Percentiles rank a stretch among this genome's conserved stretches.
These are phyloP conservation scores for roundworm (Caenorhabditis elegans) DNA, from an alignment of 1,140 invertebrate genomes.

Conservation along the genomic window DNA sequence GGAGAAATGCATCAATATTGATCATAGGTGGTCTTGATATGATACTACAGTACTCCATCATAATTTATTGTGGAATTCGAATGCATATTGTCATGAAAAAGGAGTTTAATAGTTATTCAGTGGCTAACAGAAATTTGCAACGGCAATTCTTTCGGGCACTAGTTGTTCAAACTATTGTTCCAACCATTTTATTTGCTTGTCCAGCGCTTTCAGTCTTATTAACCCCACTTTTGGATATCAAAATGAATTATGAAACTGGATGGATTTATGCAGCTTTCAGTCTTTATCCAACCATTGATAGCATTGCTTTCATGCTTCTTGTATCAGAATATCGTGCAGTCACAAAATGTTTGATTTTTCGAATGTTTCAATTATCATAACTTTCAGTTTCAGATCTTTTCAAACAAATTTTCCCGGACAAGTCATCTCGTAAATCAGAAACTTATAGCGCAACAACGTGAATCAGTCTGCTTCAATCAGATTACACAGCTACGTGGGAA, in stretches of 20 bases:
- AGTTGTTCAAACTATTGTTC: not conserved
- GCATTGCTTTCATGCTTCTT: not conserved
- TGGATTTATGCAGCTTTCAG: not conserved
- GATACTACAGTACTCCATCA: not conserved
- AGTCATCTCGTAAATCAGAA: not conserved
- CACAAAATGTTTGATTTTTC: not conserved
- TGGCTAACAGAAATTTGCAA: not conserved
- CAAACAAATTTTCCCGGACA: not conserved
- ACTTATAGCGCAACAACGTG: no score
- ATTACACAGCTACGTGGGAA: no score
- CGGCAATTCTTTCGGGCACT: not conserved
- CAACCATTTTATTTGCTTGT: not conserved
- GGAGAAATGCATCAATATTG: not conserved
- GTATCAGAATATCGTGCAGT: not conserved
- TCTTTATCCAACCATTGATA: not conserved
- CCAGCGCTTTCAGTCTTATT: not conserved
- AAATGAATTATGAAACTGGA: not conserved
- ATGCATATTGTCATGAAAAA: not conserved
- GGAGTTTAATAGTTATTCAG: not conserved
- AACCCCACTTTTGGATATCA: not conserved
- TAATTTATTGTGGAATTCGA: not conserved
- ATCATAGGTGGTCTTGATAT: not conserved
- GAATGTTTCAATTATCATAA: not conserved
- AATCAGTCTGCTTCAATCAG: no score
- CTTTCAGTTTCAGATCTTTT: not conserved